Evolutionary conservation across 2,113 vertebrate genomes (phyloP).

Genomic region (Pseudorectes ferrugineus): DNA sequence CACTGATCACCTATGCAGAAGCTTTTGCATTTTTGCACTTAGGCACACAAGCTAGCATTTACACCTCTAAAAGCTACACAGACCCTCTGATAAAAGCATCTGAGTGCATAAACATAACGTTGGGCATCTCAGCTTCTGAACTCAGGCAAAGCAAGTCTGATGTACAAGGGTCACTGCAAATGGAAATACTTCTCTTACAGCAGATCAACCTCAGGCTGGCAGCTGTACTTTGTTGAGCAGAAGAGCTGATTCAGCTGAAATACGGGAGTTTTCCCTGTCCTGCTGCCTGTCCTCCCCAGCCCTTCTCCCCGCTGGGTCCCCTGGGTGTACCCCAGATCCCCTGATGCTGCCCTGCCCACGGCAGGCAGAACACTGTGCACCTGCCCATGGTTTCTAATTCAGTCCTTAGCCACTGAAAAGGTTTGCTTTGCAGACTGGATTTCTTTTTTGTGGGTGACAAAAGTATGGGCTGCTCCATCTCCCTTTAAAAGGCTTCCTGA

Average conservation of each 20-base stretch:
- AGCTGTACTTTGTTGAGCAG: not conserved
- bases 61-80: not conserved
- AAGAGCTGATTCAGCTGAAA: not conserved
- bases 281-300: not conserved
- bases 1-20: not conserved
- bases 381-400: not conserved
- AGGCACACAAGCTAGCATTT: not conserved
- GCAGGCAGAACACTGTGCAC: not conserved
- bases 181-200: not conserved
- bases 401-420: not conserved
- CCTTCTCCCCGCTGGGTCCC: accelerated
- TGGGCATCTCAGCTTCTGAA: not conserved
- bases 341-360: not conserved
- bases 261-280: not conserved
- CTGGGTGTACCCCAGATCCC: not conserved
- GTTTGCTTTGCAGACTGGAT: not conserved
- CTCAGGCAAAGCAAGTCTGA: not conserved
- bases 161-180: not conserved
- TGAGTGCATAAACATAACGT: not conserved
- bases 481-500: not conserved
- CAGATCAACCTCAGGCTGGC: not conserved
- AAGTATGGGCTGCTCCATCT: not conserved
- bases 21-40: not conserved
- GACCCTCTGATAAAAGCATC: not conserved
- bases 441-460: not conserved